Base-by-base conservation (phyloP, 2,888 invertebrate species). In the Schizaphis graminum region DNA sequence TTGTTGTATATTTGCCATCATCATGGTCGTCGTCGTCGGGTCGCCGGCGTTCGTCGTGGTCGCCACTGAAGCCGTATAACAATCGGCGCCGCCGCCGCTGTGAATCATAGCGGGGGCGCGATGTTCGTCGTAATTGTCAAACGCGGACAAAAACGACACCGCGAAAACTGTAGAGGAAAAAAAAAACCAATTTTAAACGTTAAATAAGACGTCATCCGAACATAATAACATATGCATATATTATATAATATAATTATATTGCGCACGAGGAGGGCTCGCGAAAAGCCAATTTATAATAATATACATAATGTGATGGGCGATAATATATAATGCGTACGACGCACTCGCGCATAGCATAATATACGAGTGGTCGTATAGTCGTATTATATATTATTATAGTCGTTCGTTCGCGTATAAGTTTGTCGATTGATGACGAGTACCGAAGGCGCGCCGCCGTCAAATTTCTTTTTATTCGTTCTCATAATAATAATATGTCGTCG, bases 101-200 rank as follows among this genome's bases (percentile, higher is more conserved):
- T 85, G 77, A 24, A 35, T 57, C 91, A 90, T 90, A 44, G 90
- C 57, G 89, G 85, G 44, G 84, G 49, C 91, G 44, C 91, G 91
- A 56, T n/a, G 16, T n/a, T n/a, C 28, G 53, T 44, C 56, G 49
- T 91, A 44, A n/a, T n/a, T 61, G 90, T 67, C 21, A 35, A n/a
- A 24, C 61, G 10, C 61, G 2, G 21, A 61, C 61, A 67, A 61
- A 90, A 28, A 89, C 41, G 35, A 28, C 61, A 35, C 56, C 86
- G 44, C 28, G 28, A 86, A 86, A 28, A 47, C 86, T 86, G 13
- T 16, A 86, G 47, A 86, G 41, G 44, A 41, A 47, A 86, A 28
- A 86, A 47, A 86, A 86, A 86, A 86, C 13, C 16, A 49, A 86
- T n/a, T 86, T 8, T 77, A 7, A 77, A 77, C 21, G 35, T 77